Evolutionary conservation across 2,888 invertebrate species (phyloP).

Genomic region (Heliconius cydno): DNA sequence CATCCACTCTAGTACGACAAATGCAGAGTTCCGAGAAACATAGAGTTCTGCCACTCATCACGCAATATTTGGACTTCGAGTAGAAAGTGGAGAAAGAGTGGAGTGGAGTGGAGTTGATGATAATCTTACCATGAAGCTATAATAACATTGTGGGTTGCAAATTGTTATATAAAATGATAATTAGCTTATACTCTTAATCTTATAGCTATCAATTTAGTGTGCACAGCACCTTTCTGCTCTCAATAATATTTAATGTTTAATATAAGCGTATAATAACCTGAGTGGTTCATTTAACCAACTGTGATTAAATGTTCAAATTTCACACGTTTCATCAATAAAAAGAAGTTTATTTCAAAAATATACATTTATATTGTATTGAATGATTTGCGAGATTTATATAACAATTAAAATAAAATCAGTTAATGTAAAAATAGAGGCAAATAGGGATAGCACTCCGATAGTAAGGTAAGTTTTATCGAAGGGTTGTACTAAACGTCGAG

Average conservation of each 20-base stretch:
- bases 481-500: neutral
- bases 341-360: neutral
- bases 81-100: too few species aligned
- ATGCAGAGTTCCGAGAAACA: too few species aligned
- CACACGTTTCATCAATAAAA: conserved; percentile 2
- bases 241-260: conserved; percentile 9
- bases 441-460: conserved; percentile 54
- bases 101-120: too few species aligned
- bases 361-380: neutral
- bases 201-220: conserved; percentile 2
- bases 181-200: neutral
- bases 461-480: conserved; percentile 55
- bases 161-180: too few species aligned
- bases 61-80: too few species aligned
- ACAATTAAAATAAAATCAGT: conserved; percentile 52
- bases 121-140: too few species aligned
- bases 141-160: too few species aligned
- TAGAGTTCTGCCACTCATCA: too few species aligned
- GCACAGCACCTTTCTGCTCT: neutral
- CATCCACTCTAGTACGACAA: too few species aligned
- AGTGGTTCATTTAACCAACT: neutral
- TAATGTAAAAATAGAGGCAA: conserved; percentile 53
- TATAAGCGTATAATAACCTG: neutral
- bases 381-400: conserved; percentile 2
- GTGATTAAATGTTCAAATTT: neutral